Evolutionary conservation across 2,888 invertebrate genomes (phyloP).

Genomic region (Eucera pruinosa): DNA sequence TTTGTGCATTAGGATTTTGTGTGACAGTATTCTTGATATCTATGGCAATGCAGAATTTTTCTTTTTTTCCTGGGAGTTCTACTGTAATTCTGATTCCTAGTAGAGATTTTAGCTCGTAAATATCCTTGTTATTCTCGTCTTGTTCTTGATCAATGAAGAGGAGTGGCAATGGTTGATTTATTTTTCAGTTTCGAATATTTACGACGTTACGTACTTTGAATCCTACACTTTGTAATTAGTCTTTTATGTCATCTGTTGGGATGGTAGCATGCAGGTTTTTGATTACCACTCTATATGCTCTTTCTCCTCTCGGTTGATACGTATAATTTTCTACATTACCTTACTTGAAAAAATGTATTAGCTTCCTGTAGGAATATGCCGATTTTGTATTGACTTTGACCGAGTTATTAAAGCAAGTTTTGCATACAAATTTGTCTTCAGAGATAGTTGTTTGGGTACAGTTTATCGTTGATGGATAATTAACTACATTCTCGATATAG

Average conservation of each 20-base stretch:
- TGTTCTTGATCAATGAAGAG: slow-evolving; percentile 1
- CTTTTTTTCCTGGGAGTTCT: slow-evolving; percentile 8
- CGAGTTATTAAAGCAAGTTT: not conserved
- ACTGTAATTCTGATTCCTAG: not conserved
- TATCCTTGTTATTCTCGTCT: not conserved
- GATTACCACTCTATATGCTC: slow-evolving; percentile 8
- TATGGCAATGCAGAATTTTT: not conserved
- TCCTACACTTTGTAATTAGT: not conserved
- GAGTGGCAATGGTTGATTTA: not conserved
- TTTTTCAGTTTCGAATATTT: slow-evolving; percentile 1
- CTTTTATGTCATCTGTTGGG: not conserved
- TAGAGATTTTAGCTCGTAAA: not conserved
- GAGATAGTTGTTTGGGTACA: not conserved
- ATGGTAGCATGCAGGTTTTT: slow-evolving; percentile 1
- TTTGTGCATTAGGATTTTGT: slow-evolving; percentile 12
- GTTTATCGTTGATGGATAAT: not conserved
- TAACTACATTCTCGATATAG: not conserved
- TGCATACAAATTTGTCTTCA: not conserved
- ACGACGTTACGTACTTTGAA: not conserved
- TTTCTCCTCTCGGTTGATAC: slow-evolving; percentile 4
- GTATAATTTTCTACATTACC: not conserved
- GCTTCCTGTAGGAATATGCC: not conserved
- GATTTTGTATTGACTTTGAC: not conserved
- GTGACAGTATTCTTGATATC: slow-evolving; percentile 15
- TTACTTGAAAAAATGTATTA: not conserved